These are phyloP conservation scores for Pseudocheirus occidentalis DNA, from an alignment of 2,797 vertebrate species.

Conservation along the genomic window DNA sequence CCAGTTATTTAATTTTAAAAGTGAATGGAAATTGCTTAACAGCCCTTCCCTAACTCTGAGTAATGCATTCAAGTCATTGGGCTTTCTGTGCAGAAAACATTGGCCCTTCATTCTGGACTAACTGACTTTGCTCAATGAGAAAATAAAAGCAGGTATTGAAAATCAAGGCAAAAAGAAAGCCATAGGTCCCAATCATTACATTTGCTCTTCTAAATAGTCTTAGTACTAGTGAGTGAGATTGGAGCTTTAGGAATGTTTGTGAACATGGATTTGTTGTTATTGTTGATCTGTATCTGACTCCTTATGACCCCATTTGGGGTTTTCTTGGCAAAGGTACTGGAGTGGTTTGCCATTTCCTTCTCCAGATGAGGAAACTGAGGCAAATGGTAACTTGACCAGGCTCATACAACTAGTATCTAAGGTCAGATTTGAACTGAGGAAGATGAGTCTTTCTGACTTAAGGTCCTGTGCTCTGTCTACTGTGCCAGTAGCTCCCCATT, in stretches of 20 bases:
- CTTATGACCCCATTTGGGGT: neutral
- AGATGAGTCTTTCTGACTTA: neutral
- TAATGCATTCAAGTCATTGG: neutral
- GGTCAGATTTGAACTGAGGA: neutral
- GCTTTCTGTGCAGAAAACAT: neutral
- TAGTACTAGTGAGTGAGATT: neutral
- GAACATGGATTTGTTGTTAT: neutral
- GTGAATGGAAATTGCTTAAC: neutral
- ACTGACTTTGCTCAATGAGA: neutral
- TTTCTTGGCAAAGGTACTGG: neutral
- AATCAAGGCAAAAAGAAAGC: neutral
- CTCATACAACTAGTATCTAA: neutral
- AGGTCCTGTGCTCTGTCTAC: neutral
- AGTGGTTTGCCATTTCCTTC: neutral
- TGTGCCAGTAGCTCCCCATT: neutral
- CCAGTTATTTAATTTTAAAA: neutral
- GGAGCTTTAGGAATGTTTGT: neutral
- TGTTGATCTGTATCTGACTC: neutral
- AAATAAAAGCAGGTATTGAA: neutral
- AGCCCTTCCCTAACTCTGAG: neutral
- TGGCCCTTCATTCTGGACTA: neutral
- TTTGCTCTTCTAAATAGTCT: neutral
- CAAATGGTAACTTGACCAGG: neutral
- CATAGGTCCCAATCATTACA: neutral
- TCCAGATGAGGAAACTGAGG: neutral